These are phyloP conservation scores for Plagiodera versicolora DNA, from an alignment of 2,888 invertebrate species.

Conservation along the genomic window DNA sequence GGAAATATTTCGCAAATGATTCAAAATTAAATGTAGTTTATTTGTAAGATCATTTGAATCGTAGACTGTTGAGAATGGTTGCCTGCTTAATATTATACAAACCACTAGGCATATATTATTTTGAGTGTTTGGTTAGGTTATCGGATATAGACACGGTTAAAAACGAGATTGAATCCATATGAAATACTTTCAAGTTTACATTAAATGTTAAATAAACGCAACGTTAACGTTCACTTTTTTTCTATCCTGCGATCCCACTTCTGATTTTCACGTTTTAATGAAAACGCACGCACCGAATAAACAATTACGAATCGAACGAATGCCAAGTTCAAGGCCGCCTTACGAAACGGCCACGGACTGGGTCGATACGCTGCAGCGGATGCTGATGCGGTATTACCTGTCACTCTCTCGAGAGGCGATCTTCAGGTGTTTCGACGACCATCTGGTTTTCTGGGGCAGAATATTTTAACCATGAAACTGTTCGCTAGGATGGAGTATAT, in stretches of 20 bases:
- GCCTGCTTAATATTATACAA: neutral
- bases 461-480: no score
- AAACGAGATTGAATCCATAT: no score
- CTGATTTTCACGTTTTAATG: neutral
- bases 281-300: slow-evolving; percentile 9
- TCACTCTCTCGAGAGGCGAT: neutral
- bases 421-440: neutral
- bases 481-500: no score
- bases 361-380: neutral
- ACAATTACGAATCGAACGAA: slow-evolving; percentile 21
- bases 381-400: neutral
- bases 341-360: slow-evolving; percentile 12
- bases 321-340: slow-evolving; percentile 28
- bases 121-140: no score
- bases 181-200: no score
- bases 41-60: neutral
- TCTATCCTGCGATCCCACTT: neutral
- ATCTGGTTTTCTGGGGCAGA: no score
- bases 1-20: no score
- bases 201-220: no score
- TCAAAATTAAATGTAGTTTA: no score
- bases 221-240: neutral
- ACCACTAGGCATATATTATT: no score
- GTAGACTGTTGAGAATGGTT: neutral
- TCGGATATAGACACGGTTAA: no score